Evolutionary conservation across 2,113 vertebrate genomes (phyloP).

Genomic region (Redunca redunca): DNA sequence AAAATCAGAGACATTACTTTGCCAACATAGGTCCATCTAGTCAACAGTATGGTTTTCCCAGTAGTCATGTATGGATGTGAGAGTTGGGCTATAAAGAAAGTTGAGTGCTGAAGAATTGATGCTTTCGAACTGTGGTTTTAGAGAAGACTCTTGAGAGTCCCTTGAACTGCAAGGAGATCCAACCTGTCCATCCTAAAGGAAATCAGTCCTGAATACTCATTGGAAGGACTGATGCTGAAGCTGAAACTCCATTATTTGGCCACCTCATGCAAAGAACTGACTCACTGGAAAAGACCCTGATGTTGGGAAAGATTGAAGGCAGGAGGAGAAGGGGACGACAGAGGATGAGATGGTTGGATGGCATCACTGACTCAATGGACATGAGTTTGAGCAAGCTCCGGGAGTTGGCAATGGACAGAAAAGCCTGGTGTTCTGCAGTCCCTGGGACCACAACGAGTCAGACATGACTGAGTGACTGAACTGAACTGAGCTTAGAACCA

Average conservation of each 20-base stretch:
- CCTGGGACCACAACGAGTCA: rapidly evolving
- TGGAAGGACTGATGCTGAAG: not conserved
- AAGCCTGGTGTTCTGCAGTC: not conserved
- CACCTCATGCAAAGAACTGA: not conserved
- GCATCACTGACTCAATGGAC: rapidly evolving
- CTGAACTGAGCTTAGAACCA: not conserved
- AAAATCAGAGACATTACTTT: not conserved
- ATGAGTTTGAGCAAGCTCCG: rapidly evolving
- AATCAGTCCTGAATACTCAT: not conserved
- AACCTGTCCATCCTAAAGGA: not conserved
- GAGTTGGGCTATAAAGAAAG: not conserved
- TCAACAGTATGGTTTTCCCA: not conserved
- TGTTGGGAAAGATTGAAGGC: not conserved
- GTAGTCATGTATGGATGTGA: not conserved
- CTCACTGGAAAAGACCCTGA: not conserved
- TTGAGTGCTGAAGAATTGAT: not conserved
- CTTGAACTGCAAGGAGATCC: not conserved
- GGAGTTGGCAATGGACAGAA: rapidly evolving
- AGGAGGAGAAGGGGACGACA: rapidly evolving
- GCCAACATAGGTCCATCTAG: not conserved
- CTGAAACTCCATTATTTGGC: not conserved
- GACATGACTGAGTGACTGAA: not conserved
- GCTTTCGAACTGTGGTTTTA: not conserved
- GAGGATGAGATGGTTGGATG: not conserved
- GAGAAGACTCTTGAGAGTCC: not conserved